phyloP scores from a whole-genome alignment of 1,140 invertebrate genomes.

The Drosophila ananassae region DNA sequence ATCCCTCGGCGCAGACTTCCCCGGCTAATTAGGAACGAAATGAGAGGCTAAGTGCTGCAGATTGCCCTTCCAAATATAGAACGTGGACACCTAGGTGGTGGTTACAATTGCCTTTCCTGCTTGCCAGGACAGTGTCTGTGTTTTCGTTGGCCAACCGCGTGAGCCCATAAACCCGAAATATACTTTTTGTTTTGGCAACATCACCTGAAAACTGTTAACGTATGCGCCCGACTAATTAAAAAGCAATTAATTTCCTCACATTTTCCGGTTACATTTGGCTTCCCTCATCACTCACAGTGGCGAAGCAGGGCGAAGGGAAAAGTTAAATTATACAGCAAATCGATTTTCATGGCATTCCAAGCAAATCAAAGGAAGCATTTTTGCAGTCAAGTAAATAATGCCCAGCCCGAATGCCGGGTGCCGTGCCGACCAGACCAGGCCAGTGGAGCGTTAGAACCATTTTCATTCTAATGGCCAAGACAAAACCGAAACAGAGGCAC shows the following conservation, averaged over 20 bases:
- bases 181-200: background rate
- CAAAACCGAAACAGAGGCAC: constrained; percentile 6
- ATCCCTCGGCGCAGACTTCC: constrained; percentile 21
- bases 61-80: background rate
- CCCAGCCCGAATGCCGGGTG: constrained; percentile 20
- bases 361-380: constrained; percentile 55
- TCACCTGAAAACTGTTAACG: constrained; percentile 19
- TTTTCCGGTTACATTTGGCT: constrained; percentile 37
- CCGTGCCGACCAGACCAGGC: constrained; percentile 32
- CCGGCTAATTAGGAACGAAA: constrained; percentile 23
- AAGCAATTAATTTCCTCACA: constrained; percentile 58
- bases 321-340: constrained; percentile 67
- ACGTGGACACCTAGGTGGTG: background rate
- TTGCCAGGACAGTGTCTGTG: background rate
- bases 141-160: background rate
- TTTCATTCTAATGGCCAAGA: constrained; percentile 59
- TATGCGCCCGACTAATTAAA: constrained; percentile 61
- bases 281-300: constrained; percentile 25
- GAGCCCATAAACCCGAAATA: constrained; percentile 2
- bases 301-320: constrained; percentile 13
- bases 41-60: constrained; percentile 1
- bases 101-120: background rate
- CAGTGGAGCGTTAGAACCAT: constrained; percentile 42
- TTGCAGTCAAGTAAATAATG: constrained; percentile 42
- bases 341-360: constrained; percentile 62